Conservation (phyloP, 2,797 vertebrate species). For the Aselliscus stoliczkanus region DNA sequence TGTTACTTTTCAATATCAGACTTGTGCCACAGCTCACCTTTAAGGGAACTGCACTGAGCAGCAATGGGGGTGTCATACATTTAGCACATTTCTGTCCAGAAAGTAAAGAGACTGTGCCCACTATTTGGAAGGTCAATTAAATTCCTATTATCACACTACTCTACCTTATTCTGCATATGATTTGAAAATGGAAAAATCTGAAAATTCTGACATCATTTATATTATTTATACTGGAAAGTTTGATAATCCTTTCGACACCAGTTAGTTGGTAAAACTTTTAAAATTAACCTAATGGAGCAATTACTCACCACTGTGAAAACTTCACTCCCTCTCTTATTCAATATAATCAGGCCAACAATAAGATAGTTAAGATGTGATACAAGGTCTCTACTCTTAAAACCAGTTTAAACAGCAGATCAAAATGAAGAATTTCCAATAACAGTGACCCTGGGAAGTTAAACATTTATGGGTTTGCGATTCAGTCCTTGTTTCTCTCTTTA, state of each 20-base stretch:
- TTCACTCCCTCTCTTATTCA: neutral
- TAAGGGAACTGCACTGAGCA: neutral
- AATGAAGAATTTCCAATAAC: neutral
- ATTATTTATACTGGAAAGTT: neutral
- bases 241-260: neutral
- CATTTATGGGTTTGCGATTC: constrained; percentile 49
- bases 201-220: neutral
- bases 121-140: neutral
- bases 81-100: neutral
- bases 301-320: neutral
- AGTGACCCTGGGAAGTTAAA: constrained; percentile 67
- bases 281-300: neutral
- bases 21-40: neutral
- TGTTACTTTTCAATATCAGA: neutral
- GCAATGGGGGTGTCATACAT: neutral
- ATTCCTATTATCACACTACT: neutral
- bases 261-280: neutral
- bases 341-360: neutral
- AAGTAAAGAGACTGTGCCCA: neutral
- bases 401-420: constrained; percentile 9
- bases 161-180: neutral
- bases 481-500: constrained; percentile 28
- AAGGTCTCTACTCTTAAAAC: constrained; percentile 13
- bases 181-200: neutral
- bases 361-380: neutral